Percentiles rank a stretch among this genome's conserved stretches.
Conservation (phyloP, 2,797 vertebrate genomes). For the Pseudochromis fuscus region DNA sequence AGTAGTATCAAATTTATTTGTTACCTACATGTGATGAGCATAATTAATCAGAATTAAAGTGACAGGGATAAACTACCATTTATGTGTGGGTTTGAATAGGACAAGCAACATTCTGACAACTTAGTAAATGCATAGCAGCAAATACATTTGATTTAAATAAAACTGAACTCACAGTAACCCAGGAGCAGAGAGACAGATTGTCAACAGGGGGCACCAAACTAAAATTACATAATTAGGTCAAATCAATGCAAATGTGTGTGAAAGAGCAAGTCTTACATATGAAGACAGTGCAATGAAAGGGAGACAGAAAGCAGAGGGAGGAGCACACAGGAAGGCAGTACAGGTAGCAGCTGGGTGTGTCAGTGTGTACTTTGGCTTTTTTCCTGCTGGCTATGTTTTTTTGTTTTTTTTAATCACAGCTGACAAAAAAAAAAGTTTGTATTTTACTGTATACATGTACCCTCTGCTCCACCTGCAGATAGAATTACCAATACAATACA, state of each 20-base stretch:
- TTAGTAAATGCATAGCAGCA: not conserved
- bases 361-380: conserved; percentile 18
- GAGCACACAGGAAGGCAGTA: conserved; percentile 20
- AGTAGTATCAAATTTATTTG: not conserved
- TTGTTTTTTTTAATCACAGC: conserved; percentile 26
- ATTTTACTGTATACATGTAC: not conserved
- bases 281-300: not conserved
- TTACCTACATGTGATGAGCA: not conserved
- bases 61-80: not conserved
- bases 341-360: conserved; percentile 42
- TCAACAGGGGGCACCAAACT: not conserved
- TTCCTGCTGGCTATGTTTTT: conserved; percentile 5
- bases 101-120: not conserved
- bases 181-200: not conserved
- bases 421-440: conserved; percentile 8
- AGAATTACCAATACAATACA: not conserved
- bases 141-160: not conserved
- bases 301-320: not conserved
- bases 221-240: not conserved
- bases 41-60: not conserved
- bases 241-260: not conserved
- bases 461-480: not conserved
- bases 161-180: not conserved
- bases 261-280: not conserved
- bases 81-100: not conserved